Base-by-base conservation (phyloP, 1,140 invertebrate genomes). In the Leguminivora glycinivorella region DNA sequence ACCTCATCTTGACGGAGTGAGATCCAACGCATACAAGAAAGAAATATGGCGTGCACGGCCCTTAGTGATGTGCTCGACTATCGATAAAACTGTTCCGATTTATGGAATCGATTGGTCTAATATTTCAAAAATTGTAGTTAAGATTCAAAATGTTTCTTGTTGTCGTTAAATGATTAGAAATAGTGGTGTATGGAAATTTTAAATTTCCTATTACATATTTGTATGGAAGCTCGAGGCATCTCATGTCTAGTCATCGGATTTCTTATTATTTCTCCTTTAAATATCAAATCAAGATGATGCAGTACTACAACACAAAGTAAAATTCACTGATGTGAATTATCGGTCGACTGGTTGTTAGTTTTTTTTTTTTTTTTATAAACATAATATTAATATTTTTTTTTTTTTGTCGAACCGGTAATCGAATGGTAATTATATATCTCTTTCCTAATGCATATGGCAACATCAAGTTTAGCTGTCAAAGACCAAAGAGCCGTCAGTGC, bases 11-110 rank as follows among this genome's bases (percentile, higher is more conserved):
- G 83, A 83, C 79, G 83, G 78, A 82, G 85, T 89, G 87, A 90
- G 88, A 80, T 85, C 88, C 89, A 89, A 88, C 86, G 88, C 87
- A 90, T 75, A 87, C 85, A 88, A 88, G 88, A 91, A 91, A 91
- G 88, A 89, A 91, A 90, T 87, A 91, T 91, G 88, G 89, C 83
- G 73, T 79, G 26, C 70, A 19, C 4, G 10, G 12, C 1, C 19
- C 29, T 40, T 47, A 60, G 68, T 73, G 67, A 67, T 56, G 67
- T n/a, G 7, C 26, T 63, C n/a, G 19, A 31, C 26, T 17, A 63
- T 63, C 58, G 58, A 63, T 63, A 63, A 22, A 22, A 63, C 1
- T 17, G 9, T 29, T 7, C 12, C 26, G 58, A 63, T 31, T 63
- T 17, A 31, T 29, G 6, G 9, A 63, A 63, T 63, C 58, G 58